Evolutionary conservation across 2,888 invertebrate genomes (phyloP).

Genomic region (Apoda limacodes): DNA sequence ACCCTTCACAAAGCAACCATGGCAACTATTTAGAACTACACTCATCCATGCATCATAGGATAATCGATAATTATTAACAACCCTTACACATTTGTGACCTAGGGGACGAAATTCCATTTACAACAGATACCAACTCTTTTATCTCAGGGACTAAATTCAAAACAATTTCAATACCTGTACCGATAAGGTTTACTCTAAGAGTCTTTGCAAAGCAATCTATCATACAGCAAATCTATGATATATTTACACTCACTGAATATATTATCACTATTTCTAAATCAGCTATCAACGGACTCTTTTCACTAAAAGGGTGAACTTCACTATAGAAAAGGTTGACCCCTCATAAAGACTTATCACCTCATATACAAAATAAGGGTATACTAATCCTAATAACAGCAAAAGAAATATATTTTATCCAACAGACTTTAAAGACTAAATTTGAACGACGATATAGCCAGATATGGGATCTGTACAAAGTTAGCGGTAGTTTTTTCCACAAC

Average conservation of each 20-base stretch:
- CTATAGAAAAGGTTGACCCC: conserved; percentile 71
- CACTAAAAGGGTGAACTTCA: conserved; percentile 68
- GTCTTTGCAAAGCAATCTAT: conserved; percentile 48
- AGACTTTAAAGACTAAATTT: conserved; percentile 42
- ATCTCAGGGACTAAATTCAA: conserved; percentile 26
- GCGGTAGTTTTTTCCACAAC: conserved; percentile 69
- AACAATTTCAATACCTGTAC: no score
- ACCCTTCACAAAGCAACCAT: conserved; percentile 43
- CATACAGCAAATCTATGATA: conserved; percentile 65
- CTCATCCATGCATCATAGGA: conserved; percentile 20
- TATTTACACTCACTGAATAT: conserved; percentile 65
- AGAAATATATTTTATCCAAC: conserved; percentile 31
- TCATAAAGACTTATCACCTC: conserved; percentile 71
- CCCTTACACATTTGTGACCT: conserved; percentile 33
- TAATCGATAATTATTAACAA: conserved; percentile 27
- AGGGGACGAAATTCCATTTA: conserved; percentile 22
- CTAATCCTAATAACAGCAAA: conserved; percentile 43
- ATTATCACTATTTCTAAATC: conserved; percentile 68
- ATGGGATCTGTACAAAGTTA: conserved; percentile 62
- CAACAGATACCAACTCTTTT: conserved; percentile 2
- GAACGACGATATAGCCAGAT: conserved; percentile 28
- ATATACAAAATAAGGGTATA: conserved; percentile 68
- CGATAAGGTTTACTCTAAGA: no score
- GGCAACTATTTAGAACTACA: conserved; percentile 37
- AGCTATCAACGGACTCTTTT: conserved; percentile 70